Evolutionary conservation across 2,888 invertebrate species (phyloP), one percentile per base, ranked within the genome.

Genomic region (Hymenopus coronatus): DNA sequence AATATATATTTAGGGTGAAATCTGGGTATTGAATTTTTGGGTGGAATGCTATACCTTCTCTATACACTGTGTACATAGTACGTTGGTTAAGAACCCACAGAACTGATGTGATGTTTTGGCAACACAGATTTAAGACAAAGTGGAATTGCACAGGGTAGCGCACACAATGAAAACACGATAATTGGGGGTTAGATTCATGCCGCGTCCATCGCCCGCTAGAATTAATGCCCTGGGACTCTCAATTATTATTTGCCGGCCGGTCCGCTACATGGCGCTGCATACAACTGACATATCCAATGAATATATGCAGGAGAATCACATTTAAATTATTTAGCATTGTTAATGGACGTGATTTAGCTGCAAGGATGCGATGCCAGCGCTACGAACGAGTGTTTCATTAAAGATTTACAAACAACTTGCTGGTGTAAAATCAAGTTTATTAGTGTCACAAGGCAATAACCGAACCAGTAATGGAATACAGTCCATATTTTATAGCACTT

Each of bases 291-390:
- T 83, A 30, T 84, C 27, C 28, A 70, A 30, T 83, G 46, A 40
- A 15, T 46, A 46, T 83, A 33, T 46, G 33, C 28, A 88, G 28
- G n/a, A 46, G 46, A 7, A 28, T 28, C 12, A 12, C 46, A 85
- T 85, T 85, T 85, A 70, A 54, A 86, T 88, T 85, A 88, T 88
- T 88, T 40, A 88, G 40, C 82, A 82, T 81, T 30, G 86, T 40
- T 88, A 88, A 85, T 86, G 85, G 84, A 70, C 84, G 84, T 46
- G 84, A 84, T 85, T 85, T 85, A 85, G 40, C 85, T n/a, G n/a
- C n/a, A n/a, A n/a, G n/a, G n/a, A n/a, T n/a, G n/a, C n/a, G n/a
- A 85, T 54, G 46, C 40, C 3, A 2, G 14, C 15, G n/a, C 85
- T 85, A 28, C 40, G 25, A 70, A 20, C 54, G 40, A 28, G 46